Percentiles rank a stretch among this genome's conserved stretches.
phyloP scores from a whole-genome alignment of 2,797 vertebrate species.

The Anas acuta region DNA sequence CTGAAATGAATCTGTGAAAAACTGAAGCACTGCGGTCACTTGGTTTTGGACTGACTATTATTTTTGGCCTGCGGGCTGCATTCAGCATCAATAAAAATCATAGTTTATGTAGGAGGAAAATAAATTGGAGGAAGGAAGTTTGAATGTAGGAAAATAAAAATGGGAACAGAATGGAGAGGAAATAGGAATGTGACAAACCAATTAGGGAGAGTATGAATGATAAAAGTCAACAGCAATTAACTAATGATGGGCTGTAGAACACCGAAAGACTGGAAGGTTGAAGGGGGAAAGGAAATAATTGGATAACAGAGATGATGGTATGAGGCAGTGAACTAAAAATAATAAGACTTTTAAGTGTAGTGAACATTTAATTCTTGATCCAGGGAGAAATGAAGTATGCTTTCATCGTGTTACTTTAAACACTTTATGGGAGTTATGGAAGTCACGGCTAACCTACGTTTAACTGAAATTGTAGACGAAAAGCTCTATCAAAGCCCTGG shows the following conservation, averaged over 20 bases:
- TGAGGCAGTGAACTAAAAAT: slow-evolving; percentile 26
- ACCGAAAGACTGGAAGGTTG: background rate
- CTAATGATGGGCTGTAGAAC: background rate
- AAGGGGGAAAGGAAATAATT: background rate
- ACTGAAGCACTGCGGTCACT: slow-evolving; percentile 61
- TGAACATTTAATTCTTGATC: slow-evolving; percentile 22
- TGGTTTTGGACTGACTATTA: slow-evolving; percentile 60
- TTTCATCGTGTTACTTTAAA: slow-evolving; percentile 20
- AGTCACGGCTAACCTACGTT: background rate
- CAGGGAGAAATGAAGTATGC: background rate
- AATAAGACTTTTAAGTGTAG: background rate
- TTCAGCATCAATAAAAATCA: slow-evolving; percentile 68
- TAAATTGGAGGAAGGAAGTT: slow-evolving; percentile 7
- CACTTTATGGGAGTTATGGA: background rate
- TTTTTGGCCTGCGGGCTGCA: slow-evolving; percentile 64
- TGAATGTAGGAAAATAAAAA: slow-evolving; percentile 11
- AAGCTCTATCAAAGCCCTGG: background rate
- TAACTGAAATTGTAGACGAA: background rate
- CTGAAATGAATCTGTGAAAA: slow-evolving; percentile 78
- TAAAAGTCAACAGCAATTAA: slow-evolving; percentile 50
- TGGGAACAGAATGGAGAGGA: slow-evolving; percentile 26
- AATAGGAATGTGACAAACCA: slow-evolving; percentile 29
- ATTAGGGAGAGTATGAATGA: background rate
- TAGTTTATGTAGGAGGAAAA: slow-evolving; percentile 38
- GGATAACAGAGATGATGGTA: background rate